Percentiles rank a stretch among this genome's conserved stretches.
Conservation (phyloP, 2,113 vertebrate genomes). For the Oryzias celebensis region DNA sequence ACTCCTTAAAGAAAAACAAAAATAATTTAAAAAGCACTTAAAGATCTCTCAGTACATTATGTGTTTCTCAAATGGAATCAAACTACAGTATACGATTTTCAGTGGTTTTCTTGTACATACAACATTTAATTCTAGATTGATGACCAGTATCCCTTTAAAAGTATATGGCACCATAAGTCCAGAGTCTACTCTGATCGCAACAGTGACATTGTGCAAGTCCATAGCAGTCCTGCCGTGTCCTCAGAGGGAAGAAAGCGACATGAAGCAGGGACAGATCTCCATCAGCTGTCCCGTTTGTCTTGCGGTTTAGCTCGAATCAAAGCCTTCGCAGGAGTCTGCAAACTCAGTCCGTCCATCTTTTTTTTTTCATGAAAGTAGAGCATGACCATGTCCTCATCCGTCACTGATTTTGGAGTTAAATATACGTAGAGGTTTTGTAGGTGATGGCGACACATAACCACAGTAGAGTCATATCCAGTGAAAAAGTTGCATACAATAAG, state of each 20-base stretch:
- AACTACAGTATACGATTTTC: conserved; percentile 72
- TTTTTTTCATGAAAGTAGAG: conserved; percentile 18
- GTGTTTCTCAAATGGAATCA: conserved; percentile 73
- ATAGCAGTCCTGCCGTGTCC: conserved; percentile 40
- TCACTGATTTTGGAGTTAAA: conserved; percentile 53
- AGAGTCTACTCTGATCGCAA: conserved; percentile 50
- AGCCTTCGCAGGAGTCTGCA: conserved; percentile 21
- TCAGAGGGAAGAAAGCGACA: conserved; percentile 38
- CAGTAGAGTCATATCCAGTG: conserved; percentile 79
- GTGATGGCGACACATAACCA: conserved; percentile 63
- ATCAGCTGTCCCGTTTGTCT: conserved; percentile 37
- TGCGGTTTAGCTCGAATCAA: conserved; percentile 24
- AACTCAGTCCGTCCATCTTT: conserved; percentile 34
- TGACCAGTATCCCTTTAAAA: conserved; percentile 77
- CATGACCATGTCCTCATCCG: conserved; percentile 43
- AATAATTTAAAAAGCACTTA: conserved; percentile 74
- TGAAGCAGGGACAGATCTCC: conserved; percentile 29
- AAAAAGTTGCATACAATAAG: conserved; percentile 68
- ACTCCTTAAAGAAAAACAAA: conserved; percentile 46
- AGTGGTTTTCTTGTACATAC: conserved; percentile 66
- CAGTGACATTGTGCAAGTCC: conserved; percentile 16
- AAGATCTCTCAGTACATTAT: conserved; percentile 65
- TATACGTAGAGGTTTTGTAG: conserved; percentile 55
- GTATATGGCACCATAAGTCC: conserved; percentile 58
- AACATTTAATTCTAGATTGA: conserved; percentile 49